phyloP scores from a whole-genome alignment of 1,140 invertebrate genomes.

The Halesus radiatus region DNA sequence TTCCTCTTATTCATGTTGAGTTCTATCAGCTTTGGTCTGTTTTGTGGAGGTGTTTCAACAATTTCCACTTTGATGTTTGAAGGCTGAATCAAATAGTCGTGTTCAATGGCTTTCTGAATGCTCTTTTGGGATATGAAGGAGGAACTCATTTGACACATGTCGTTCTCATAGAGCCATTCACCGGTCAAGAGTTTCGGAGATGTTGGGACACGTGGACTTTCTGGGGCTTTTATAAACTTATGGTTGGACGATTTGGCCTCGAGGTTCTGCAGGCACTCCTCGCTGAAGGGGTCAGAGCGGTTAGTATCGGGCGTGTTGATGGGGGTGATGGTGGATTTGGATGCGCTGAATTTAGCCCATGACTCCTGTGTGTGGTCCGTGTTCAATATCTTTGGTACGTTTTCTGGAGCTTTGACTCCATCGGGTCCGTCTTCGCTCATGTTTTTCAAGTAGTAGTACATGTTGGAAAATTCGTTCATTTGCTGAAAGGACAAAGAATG shows the following conservation, averaged over 20 bases:
- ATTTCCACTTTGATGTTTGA: constrained; percentile 73
- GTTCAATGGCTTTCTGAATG: constrained; percentile 69
- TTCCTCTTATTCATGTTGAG: constrained; percentile 33
- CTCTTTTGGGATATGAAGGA: constrained; percentile 58
- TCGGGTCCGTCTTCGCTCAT: constrained; percentile 72
- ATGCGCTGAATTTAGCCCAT: constrained; percentile 38
- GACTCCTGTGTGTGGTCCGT: constrained; percentile 56
- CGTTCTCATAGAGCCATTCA: constrained; percentile 55
- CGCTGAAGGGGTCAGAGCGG: constrained; percentile 66
- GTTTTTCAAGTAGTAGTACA: constrained; percentile 87
- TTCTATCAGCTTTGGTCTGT: constrained; percentile 64
- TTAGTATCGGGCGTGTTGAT: constrained; percentile 44
- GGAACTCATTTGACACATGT: constrained; percentile 39
- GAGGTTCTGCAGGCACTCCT: constrained; percentile 66
- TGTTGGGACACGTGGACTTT: constrained; percentile 53
- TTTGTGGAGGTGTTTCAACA: constrained; percentile 61
- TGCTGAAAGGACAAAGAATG: constrained; percentile 64
- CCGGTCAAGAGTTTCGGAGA: constrained; percentile 13
- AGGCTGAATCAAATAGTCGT: constrained; percentile 73
- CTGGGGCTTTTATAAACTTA: constrained; percentile 58
- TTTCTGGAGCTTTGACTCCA: constrained; percentile 60
- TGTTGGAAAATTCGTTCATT: constrained; percentile 85
- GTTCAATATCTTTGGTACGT: constrained; percentile 59
- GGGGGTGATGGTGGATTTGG: constrained; percentile 34
- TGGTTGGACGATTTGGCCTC: constrained; percentile 57